Evolutionary conservation across 2,113 vertebrate species (phyloP), one percentile per base, ranked within the genome.

Genomic region (Microcebus murinus): DNA sequence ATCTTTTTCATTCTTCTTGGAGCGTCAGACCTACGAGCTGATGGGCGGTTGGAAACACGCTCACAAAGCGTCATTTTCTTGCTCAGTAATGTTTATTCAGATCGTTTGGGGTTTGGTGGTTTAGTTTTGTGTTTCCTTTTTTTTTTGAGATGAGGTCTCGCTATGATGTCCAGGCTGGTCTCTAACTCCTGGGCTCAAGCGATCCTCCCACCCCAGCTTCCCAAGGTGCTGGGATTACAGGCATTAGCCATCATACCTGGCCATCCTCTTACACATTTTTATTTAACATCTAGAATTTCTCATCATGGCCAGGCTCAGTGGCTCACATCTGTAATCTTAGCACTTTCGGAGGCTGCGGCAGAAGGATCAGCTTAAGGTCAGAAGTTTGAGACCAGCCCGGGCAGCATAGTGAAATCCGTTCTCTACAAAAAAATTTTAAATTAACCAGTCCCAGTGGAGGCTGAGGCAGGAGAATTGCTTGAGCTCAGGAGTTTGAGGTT

Each of bases 11-110:
- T 25, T 34, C 73, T 11, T n/a, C 70, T 20, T 0, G 39, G 68
- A 86, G 94, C 77, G 95, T 4, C 21, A 27, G 85, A 95, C 97
- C 97, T 93, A 94, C 93, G 93, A 96, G 97, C 73, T 39, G 52
- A 20, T 93, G 39, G 39, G 27, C 52, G 52, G 88, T 79, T 29
- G 86, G 84, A 95, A 95, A 96, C 70, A 90, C 94, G 97, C 97
- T 97, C 97, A 96, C 97, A 96, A 95, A 91, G 98, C 70, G 94
- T 97, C 90, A 21, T 65, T 65, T 65, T 96, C 97, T 85, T 90
- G 98, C 97, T 98, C 97, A n/a, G 73, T 96, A 93, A 94, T n/a
- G 95, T 97, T 12, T 12, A 98, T 95, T 17, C 94, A 83, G 97
- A 96, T 74, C 89, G 98, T 91, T 55, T 94, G 39, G 97, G 93